These are phyloP conservation scores for Homarus americanus DNA, from an alignment of 1,140 invertebrate genomes.

Conservation along the genomic window DNA sequence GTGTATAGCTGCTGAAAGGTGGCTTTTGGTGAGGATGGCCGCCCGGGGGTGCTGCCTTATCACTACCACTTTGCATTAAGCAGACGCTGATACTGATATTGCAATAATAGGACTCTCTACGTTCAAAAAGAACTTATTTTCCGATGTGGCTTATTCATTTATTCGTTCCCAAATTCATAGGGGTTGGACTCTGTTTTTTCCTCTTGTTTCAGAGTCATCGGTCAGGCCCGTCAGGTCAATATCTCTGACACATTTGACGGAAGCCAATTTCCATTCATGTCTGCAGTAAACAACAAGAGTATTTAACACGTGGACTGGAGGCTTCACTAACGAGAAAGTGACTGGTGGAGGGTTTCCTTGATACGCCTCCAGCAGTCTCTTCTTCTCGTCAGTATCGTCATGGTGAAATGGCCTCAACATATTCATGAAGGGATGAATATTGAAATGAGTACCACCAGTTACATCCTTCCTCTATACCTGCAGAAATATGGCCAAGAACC, in stretches of 20 bases:
- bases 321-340: background rate
- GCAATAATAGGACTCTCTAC: conserved; percentile 70
- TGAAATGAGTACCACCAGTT: background rate
- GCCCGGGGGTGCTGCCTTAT: background rate
- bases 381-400: background rate
- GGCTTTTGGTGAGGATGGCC: too few relatives aligned
- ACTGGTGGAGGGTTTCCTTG: background rate
- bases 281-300: background rate
- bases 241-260: too few relatives aligned
- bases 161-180: conserved; percentile 41
- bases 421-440: conserved; percentile 39
- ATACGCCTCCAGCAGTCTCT: too few relatives aligned
- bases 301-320: background rate
- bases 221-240: background rate
- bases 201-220: background rate
- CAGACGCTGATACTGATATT: conserved; percentile 71
- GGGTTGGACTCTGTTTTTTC: background rate
- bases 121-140: conserved; percentile 69
- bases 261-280: background rate
- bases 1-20: background rate
- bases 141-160: conserved; percentile 56
- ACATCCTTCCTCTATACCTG: background rate
- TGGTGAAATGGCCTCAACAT: conserved; percentile 11
- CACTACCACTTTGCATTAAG: conserved; percentile 64
- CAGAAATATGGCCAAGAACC: too few relatives aligned